Evolutionary conservation across 2,797 vertebrate species (phyloP).

Genomic region (Coregonus ussuriensis): DNA sequence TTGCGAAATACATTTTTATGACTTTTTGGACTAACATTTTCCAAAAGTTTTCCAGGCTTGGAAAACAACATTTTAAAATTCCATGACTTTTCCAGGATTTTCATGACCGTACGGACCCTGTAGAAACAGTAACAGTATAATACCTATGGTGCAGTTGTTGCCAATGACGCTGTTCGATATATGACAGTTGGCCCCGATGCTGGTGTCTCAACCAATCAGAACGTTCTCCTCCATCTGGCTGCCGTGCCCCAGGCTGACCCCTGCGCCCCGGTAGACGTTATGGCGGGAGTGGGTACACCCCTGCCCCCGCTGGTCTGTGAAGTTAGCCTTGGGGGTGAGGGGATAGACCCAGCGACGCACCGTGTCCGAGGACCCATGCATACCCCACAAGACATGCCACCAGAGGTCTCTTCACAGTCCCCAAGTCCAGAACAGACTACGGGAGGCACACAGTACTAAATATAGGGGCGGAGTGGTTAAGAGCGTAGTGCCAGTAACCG

Average conservation of each 20-base stretch:
- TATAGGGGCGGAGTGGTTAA: no score
- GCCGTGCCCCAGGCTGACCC: constrained; percentile 92
- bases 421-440: no score
- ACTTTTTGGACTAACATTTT: no score
- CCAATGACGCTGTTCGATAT: constrained; percentile 93
- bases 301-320: constrained; percentile 78
- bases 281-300: constrained; percentile 91
- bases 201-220: constrained; percentile 88
- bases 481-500: no score
- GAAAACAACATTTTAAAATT: no score
- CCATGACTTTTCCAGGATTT: no score
- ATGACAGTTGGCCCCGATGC: constrained; percentile 88
- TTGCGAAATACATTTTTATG: no score
- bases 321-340: constrained; percentile 92
- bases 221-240: constrained; percentile 93
- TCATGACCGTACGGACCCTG: no score
- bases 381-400: no score
- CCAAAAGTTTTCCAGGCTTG: no score
- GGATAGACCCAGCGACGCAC: constrained; percentile 96
- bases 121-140: not conserved
- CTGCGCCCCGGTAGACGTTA: constrained; percentile 91
- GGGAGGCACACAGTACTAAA: no score
- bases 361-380: constrained; percentile 80
- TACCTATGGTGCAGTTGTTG: constrained; percentile 82
- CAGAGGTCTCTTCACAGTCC: no score